These are phyloP conservation scores for Trichomycterus rosablanca DNA, from an alignment of 2,113 vertebrate genomes.

Conservation along the genomic window DNA sequence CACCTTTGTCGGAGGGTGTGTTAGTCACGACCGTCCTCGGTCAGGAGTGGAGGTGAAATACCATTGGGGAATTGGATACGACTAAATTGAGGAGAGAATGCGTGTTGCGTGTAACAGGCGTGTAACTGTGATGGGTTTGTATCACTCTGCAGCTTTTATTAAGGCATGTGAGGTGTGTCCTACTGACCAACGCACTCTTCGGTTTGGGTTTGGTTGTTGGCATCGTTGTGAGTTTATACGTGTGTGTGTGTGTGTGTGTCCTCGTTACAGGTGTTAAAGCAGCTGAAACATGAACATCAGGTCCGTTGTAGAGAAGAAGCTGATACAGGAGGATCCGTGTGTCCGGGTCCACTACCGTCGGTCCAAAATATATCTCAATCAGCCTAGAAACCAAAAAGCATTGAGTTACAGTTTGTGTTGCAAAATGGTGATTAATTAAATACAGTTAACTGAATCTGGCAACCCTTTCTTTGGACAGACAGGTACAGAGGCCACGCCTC, in stretches of 20 bases:
- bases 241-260: constrained; percentile 15
- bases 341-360: background rate
- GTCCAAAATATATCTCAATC: background rate
- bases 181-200: constrained; percentile 23
- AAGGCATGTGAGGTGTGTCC: constrained; percentile 45
- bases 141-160: constrained; percentile 38
- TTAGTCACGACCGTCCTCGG: no score
- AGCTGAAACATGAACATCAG: constrained; percentile 22
- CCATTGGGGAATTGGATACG: no score
- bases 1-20: no score
- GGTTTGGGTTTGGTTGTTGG: background rate
- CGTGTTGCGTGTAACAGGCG: constrained; percentile 19
- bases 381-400: no score
- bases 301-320: constrained; percentile 12
- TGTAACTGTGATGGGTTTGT: constrained; percentile 27
- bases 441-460: no score
- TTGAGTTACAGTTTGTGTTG: no score
- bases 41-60: no score
- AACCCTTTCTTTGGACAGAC: no score
- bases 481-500: background rate
- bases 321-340: background rate
- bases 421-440: no score
- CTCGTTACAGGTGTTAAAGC: constrained; percentile 33
- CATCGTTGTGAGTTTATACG: constrained; percentile 6
- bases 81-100: no score